Evolutionary conservation across 2,888 invertebrate genomes (phyloP), one percentile per base, ranked within the genome.

Genomic region (Athalia circularis): DNA sequence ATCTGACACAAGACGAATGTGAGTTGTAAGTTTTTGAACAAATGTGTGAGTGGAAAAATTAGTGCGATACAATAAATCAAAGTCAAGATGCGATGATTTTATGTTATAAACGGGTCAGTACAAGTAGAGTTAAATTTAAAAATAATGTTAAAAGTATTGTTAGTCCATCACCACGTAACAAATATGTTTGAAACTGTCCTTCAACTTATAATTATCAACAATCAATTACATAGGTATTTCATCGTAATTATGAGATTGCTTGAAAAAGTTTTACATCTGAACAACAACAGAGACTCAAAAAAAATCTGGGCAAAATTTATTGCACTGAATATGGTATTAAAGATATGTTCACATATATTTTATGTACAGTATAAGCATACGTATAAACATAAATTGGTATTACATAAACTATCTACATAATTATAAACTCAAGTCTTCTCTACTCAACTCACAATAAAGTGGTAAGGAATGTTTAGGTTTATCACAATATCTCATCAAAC

Each of bases 401-500:
- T 59, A 72, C 57, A 29, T 72, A 59, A 8, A 72, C 59, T 72
- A 72, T 57, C 9, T 48, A 72, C 59, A 72, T 29, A 72, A 59
- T 72, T 59, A 72, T 72, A 72, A 59, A 72, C 72, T 45, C 57
- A 72, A 72, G 13, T 59, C 13, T 72, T 59, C 3, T 52, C 47
- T 59, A 72, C 57, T 57, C 59, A 57, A 57, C 59, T 52, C 59
- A 59, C 15, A 72, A 59, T 9, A 72, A 72, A 59, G 59, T 59
- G 59, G 59, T 72, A 72, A 47, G 72, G 72, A 72, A 72, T 75
- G 64, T 75, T 59, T 43, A 6, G 50, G 13, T 64, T 50, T 48
- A 75, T 75, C 75, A 75, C 75, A 74, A 48, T 59, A 64, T 75
- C 50, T 64, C 50, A 62, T 64, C 43, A 64, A 64, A 75, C 48